Percentiles rank a stretch among this genome's conserved stretches.
These are phyloP conservation scores for Lutjanus argentimaculatus DNA, from an alignment of 2,797 vertebrate genomes.

Conservation along the genomic window DNA sequence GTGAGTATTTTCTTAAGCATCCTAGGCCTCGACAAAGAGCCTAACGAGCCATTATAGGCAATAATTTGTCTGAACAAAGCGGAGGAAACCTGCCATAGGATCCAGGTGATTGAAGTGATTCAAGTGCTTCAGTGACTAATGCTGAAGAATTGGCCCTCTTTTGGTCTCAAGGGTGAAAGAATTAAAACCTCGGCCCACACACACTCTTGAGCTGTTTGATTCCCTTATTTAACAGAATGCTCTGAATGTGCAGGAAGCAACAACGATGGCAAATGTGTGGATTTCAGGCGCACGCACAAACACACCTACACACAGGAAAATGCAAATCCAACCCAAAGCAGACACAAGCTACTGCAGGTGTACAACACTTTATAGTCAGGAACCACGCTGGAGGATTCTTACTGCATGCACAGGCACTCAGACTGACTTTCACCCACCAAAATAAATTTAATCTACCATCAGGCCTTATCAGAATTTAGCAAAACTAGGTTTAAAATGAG, in stretches of 20 bases:
- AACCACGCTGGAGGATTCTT: neutral
- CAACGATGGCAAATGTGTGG: constrained; percentile 1
- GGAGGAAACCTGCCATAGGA: constrained; percentile 33
- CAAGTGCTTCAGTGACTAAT: constrained; percentile 39
- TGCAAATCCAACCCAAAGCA: constrained; percentile 23
- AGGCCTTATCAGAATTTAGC: too few species aligned
- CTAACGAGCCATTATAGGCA: constrained; percentile 37
- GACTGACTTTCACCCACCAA: too few species aligned
- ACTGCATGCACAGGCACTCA: neutral
- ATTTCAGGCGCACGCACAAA: constrained; percentile 3
- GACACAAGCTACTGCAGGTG: constrained; percentile 30
- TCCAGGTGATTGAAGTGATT: constrained; percentile 45
- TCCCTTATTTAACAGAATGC: constrained; percentile 27
- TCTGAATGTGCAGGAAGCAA: constrained; percentile 1
- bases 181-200: constrained; percentile 37
- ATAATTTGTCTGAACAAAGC: constrained; percentile 54
- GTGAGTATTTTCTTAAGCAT: constrained; percentile 13
- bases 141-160: constrained; percentile 9
- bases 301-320: constrained; percentile 22
- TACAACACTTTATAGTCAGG: neutral
- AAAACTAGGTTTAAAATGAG: too few species aligned
- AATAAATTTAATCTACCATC: too few species aligned
- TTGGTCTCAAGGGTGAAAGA: constrained; percentile 36
- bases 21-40: constrained; percentile 31
- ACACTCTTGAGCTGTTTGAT: constrained; percentile 24